Percentiles rank a stretch among this genome's conserved stretches.
Evolutionary conservation across 1,140 invertebrate genomes (phyloP).

Genomic region (Drosophila orena): DNA sequence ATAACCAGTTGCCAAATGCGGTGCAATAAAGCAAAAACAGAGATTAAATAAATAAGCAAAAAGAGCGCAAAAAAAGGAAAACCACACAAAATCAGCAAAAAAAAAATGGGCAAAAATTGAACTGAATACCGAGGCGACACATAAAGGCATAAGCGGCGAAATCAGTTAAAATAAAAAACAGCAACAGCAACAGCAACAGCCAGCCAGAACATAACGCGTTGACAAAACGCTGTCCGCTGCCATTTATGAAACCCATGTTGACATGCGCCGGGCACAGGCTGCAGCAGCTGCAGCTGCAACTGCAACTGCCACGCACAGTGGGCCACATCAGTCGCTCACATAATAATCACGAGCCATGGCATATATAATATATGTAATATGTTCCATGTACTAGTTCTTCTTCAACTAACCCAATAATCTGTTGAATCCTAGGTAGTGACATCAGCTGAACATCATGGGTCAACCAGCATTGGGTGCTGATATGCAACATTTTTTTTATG

Average conservation of each 20-base stretch:
- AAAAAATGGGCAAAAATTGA: conserved; percentile 62
- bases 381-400: too few species aligned
- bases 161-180: conserved; percentile 14
- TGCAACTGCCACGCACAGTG: conserved; percentile 45
- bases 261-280: conserved; percentile 76
- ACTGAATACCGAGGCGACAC: conserved; percentile 77
- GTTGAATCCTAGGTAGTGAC: too few species aligned
- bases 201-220: conserved; percentile 70
- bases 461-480: too few species aligned
- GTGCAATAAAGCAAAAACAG: conserved; percentile 47
- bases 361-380: too few species aligned
- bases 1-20: conserved; percentile 81
- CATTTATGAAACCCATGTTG: conserved; percentile 82
- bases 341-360: too few species aligned
- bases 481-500: too few species aligned
- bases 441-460: too few species aligned
- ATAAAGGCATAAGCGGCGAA: conserved; percentile 73
- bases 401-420: too few species aligned
- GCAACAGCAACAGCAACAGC: conserved; percentile 14
- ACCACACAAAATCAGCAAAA: conserved; percentile 4
- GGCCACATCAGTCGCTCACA: background rate
- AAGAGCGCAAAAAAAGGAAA: conserved; percentile 29
- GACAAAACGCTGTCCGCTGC: conserved; percentile 75
- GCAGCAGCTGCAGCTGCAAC: conserved; percentile 41
- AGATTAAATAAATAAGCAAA: conserved; percentile 50